Base-by-base conservation (phyloP, 2,888 invertebrate species). In the Pogonocherus hispidulus region DNA sequence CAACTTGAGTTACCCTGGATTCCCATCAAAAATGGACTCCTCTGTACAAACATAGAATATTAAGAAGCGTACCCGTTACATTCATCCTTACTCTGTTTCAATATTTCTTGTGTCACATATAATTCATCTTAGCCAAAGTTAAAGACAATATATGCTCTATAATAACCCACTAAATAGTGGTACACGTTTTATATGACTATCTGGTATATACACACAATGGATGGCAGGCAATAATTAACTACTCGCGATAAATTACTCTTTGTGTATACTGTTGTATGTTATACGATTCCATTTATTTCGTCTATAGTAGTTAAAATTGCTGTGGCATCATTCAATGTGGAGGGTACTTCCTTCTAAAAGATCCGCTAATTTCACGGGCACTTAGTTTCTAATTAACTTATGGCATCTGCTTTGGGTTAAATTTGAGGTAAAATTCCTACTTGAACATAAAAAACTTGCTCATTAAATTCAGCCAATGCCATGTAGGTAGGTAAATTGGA, bases 341-440 rank as follows among this genome's bases (percentile, higher is more conserved):
- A 32, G 20, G 14, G 47, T 56, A 60, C 62, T 66, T 55, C 60
- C 55, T 62, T 66, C 20, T 52, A 41, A 66, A 44, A 60, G 51
- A 59, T 35, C 41, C 46, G 54, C 60, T 66, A 66, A 66, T 66
- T 66, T 66, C 66, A 66, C 60, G 66, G 66, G 51, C 62, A 51
- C 62, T 66, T 66, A 66, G 46, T 62, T 66, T 62, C 54, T 66
- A 60, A 66, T 66, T 60, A 66, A 55, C 62, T 49, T 35, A 47
- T 23, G 51, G 51, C 49, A 51, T 49, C 32, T 49, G 51, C 20
- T 35, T 19, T 1, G 27, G 11, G 27, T 57, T 44, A 14, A 37
- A 57, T 20, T 14, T n/a, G n/a, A 20, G 57, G 41, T 57, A 20
- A 57, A 57, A 57, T 6, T 23, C n/a, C 6, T 16, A 16, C 3